These are phyloP conservation scores for Papilio polytes DNA, from an alignment of 1,140 invertebrate genomes.

Conservation along the genomic window DNA sequence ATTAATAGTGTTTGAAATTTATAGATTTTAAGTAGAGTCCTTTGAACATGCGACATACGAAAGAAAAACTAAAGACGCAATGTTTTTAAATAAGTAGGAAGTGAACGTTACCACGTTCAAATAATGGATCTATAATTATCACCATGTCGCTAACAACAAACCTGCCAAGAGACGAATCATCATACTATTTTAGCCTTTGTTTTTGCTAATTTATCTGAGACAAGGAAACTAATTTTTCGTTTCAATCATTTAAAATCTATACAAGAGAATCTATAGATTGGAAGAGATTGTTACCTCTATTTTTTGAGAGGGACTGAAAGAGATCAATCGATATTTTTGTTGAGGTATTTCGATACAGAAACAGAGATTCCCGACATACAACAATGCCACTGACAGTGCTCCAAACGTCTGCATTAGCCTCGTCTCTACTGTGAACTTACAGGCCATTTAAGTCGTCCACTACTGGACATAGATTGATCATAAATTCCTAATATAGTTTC, in stretches of 20 bases:
- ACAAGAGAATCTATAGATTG: background rate
- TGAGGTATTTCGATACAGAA: too few species aligned
- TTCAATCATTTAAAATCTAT: background rate
- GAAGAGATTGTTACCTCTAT: too few species aligned
- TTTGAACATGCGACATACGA: background rate
- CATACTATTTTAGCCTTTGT: background rate
- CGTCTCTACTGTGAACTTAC: too few species aligned
- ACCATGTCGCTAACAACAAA: background rate
- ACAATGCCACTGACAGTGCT: too few species aligned
- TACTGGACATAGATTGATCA: background rate
- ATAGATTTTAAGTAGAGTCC: background rate
- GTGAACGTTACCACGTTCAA: background rate
- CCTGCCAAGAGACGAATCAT: background rate
- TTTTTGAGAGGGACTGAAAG: too few species aligned
- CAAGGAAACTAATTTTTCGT: background rate
- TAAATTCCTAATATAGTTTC: background rate
- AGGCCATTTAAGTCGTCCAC: background rate
- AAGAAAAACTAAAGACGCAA: too few species aligned
- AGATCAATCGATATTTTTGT: too few species aligned
- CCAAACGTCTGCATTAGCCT: too few species aligned
- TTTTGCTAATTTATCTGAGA: background rate
- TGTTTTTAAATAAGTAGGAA: background rate
- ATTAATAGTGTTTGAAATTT: too few species aligned
- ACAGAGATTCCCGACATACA: too few species aligned
- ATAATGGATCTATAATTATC: slow-evolving; percentile 1